A percentile compares a stretch with the other conserved stretches of the same genome.
Evolutionary conservation across 2,113 vertebrate species (phyloP).

Genomic region (Eudyptes chrysolophus): DNA sequence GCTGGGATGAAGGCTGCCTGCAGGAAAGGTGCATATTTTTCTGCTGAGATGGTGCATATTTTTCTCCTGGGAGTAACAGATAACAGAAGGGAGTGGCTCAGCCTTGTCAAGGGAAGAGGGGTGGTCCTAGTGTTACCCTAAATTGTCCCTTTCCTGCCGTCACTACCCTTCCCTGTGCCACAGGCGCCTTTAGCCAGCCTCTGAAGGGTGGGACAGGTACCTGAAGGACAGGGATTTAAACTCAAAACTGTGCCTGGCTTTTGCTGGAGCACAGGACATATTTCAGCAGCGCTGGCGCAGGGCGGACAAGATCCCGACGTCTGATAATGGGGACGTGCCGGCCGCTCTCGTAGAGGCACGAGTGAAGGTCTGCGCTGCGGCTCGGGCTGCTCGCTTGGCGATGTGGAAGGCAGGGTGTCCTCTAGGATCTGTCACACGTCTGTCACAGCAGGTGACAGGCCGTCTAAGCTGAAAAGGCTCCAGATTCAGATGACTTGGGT

Average conservation of each 20-base stretch:
- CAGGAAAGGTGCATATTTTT: background rate
- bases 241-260: background rate
- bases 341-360: fast-evolving
- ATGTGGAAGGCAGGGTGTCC: background rate
- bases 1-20: background rate
- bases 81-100: background rate
- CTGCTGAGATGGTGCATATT: background rate
- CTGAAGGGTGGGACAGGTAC: background rate
- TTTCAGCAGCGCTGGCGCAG: fast-evolving
- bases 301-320: background rate
- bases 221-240: background rate
- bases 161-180: background rate
- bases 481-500: background rate
- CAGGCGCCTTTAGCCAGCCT: background rate
- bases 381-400: background rate
- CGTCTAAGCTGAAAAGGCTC: background rate
- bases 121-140: background rate
- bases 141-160: background rate
- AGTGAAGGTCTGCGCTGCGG: background rate
- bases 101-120: background rate
- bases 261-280: background rate
- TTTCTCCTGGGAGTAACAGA: background rate
- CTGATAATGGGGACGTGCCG: fast-evolving
- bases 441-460: background rate
- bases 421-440: background rate